Percentiles rank a stretch among this genome's conserved stretches.
phyloP scores from a whole-genome alignment of 2,797 vertebrate genomes.

The Acanthis flammea region DNA sequence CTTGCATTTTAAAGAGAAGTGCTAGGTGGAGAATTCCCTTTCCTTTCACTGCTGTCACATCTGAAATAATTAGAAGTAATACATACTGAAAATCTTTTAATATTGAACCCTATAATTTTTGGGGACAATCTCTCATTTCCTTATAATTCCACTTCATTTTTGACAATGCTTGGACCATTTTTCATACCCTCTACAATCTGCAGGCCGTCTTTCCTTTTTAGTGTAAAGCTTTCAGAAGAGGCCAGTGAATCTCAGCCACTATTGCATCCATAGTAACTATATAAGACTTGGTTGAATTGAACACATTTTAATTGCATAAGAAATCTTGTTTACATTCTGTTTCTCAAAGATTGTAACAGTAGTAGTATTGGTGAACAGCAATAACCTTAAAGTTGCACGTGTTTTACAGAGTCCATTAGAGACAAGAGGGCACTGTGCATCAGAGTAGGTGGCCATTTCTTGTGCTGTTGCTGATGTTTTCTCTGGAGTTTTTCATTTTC shows the following conservation, averaged over 20 bases:
- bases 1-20: not conserved
- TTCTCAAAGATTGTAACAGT: not conserved
- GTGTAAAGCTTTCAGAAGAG: not conserved
- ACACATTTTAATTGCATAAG: not conserved
- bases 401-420: not conserved
- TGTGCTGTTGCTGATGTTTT: not conserved
- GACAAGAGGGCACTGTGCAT: fast-evolving
- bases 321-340: not conserved
- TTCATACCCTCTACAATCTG: not conserved
- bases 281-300: not conserved
- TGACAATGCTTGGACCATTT: not conserved
- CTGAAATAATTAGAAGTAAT: not conserved
- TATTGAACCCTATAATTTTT: not conserved
- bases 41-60: not conserved
- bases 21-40: not conserved
- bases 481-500: not conserved
- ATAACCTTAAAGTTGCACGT: fast-evolving
- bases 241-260: not conserved
- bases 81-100: not conserved
- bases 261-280: not conserved
- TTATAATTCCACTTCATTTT: not conserved
- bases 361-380: not conserved
- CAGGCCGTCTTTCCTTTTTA: not conserved
- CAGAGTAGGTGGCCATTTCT: not conserved
- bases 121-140: not conserved